These are phyloP conservation scores for Geococcyx californianus DNA, from an alignment of 2,113 vertebrate species.

Conservation along the genomic window DNA sequence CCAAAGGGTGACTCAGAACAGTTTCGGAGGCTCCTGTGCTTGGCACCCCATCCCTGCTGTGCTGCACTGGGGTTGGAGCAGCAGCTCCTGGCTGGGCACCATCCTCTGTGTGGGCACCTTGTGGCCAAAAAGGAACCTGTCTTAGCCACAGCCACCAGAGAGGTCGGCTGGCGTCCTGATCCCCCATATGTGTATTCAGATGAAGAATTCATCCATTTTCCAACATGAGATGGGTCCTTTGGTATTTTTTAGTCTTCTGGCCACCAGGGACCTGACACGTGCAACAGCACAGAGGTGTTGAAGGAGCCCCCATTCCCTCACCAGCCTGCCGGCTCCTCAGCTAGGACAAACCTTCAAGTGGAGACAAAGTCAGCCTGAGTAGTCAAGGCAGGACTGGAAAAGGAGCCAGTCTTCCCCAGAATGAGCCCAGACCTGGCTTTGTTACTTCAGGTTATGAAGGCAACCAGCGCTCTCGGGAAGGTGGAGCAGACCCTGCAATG, in stretches of 20 bases:
- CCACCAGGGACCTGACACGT: neutral
- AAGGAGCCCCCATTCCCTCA: neutral
- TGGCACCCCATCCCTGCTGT: rapidly evolving
- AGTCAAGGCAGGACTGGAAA: neutral
- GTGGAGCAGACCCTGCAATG: neutral
- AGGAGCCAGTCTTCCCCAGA: neutral
- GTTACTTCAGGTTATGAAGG: neutral
- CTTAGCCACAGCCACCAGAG: too few species aligned
- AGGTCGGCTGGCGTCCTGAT: neutral
- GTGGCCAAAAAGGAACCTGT: neutral
- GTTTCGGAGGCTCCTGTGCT: neutral
- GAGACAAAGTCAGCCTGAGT: neutral
- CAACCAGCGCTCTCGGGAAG: neutral
- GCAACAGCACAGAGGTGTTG: neutral
- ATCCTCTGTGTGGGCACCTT: neutral
- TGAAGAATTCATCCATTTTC: neutral
- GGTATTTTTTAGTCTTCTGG: neutral
- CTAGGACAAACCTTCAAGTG: neutral
- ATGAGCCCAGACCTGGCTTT: neutral
- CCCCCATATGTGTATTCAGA: neutral
- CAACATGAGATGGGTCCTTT: neutral
- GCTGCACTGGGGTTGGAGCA: rapidly evolving
- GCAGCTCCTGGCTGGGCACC: neutral
- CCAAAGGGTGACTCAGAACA: conserved; percentile 35
- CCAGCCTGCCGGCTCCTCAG: neutral